Conservation (phyloP, 2,797 vertebrate species). For the Sebastes trivittatus region DNA sequence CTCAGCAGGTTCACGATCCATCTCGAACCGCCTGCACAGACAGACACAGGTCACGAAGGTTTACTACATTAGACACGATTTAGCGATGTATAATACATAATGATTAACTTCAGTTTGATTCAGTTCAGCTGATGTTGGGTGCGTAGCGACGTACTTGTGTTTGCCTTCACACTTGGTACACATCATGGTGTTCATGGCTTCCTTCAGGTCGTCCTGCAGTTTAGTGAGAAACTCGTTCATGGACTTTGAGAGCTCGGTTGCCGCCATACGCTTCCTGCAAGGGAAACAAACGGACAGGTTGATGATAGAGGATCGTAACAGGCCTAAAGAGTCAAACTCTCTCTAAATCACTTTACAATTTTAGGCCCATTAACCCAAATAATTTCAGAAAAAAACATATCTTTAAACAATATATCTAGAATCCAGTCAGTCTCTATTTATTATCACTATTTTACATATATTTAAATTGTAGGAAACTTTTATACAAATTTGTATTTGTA, state of each 20-base stretch:
- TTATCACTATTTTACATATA: background rate
- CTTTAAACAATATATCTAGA: background rate
- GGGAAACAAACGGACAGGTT: background rate
- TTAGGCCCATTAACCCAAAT: background rate
- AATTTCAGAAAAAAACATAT: background rate
- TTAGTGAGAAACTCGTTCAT: slow-evolving; percentile 93
- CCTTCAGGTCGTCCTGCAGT: slow-evolving; percentile 93
- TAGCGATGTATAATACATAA: background rate
- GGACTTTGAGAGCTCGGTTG: slow-evolving; percentile 90
- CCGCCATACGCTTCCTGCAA: slow-evolving; percentile 90
- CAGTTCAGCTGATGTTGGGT: background rate
- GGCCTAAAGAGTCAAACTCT: background rate
- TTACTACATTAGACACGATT: background rate
- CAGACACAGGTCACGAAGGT: background rate
- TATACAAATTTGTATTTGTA: background rate
- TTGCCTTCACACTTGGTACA: slow-evolving; percentile 95
- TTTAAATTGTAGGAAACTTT: background rate
- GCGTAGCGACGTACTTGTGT: slow-evolving; percentile 86
- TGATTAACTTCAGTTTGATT: background rate
- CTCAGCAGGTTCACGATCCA: slow-evolving; percentile 88
- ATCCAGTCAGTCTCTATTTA: background rate
- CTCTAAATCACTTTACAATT: background rate
- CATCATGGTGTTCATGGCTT: slow-evolving; percentile 98
- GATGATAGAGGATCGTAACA: background rate
- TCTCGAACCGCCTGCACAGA: slow-evolving; percentile 89